Conservation (phyloP, 2,797 vertebrate species). For the Hypotaenidia okinawae region DNA sequence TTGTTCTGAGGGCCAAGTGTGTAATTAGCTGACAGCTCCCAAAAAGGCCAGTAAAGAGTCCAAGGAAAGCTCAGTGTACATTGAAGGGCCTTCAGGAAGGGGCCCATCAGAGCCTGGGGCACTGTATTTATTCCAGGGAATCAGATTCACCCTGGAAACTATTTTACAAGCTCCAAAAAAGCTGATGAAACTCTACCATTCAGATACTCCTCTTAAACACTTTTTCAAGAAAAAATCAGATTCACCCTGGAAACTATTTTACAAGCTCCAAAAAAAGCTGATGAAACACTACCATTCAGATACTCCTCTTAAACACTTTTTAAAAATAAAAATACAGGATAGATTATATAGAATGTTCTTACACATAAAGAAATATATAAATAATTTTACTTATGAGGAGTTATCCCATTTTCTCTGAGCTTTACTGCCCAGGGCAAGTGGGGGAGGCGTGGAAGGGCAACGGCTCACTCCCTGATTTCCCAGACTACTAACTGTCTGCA, state of each 20-base stretch:
- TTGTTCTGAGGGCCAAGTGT: not conserved
- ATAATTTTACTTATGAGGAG: not conserved
- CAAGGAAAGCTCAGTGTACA: not conserved
- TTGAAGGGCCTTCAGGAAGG: not conserved
- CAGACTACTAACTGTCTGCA: not conserved
- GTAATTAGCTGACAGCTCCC: not conserved
- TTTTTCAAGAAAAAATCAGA: not conserved
- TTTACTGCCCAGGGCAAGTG: not conserved
- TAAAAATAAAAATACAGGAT: not conserved
- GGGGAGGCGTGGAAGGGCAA: not conserved
- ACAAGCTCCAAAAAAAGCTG: not conserved
- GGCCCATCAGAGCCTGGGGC: not conserved
- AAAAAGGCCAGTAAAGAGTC: not conserved
- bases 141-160: too few species aligned
- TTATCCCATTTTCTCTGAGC: not conserved
- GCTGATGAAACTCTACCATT: not conserved
- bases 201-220: not conserved
- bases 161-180: too few species aligned
- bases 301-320: not conserved
- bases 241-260: too few species aligned
- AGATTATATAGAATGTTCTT: not conserved
- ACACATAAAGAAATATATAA: not conserved
- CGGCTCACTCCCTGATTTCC: not conserved
- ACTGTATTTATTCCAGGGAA: not conserved
- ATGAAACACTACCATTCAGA: not conserved